Percentiles rank a stretch among this genome's conserved stretches.
Conservation (phyloP, 2,888 invertebrate genomes). For the Drepanosiphum platanoidis region DNA sequence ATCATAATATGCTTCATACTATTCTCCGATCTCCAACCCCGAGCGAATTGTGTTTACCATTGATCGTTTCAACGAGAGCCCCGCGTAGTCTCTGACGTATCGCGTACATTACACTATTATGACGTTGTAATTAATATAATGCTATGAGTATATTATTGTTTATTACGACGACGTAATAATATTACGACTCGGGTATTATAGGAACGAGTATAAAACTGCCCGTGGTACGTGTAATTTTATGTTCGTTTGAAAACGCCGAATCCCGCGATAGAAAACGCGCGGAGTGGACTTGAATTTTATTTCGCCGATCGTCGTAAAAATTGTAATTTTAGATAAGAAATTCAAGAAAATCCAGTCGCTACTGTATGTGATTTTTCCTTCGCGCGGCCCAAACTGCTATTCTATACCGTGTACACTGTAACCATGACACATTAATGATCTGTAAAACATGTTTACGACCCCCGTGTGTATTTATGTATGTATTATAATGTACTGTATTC, state of each 20-base stretch:
- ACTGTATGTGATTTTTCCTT: slow-evolving; percentile 28
- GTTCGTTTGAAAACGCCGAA: not conserved
- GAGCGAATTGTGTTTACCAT: too few species aligned
- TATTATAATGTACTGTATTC: slow-evolving; percentile 6
- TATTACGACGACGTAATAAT: too few species aligned
- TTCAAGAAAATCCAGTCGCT: slow-evolving; percentile 38
- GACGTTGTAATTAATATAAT: too few species aligned
- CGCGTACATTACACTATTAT: too few species aligned
- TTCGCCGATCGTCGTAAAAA: slow-evolving; percentile 29
- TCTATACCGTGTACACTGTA: not conserved
- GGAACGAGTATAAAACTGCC: too few species aligned
- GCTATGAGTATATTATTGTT: too few species aligned
- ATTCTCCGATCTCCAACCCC: too few species aligned
- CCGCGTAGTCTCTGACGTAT: not conserved
- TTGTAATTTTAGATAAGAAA: slow-evolving; percentile 25
- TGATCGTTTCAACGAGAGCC: not conserved
- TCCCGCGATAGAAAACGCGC: not conserved
- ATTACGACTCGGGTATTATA: too few species aligned
- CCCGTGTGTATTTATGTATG: not conserved
- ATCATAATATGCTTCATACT: too few species aligned
- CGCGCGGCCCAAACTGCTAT: not conserved
- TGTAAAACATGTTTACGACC: slow-evolving; percentile 51
- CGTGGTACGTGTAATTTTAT: not conserved
- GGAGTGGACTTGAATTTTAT: slow-evolving; percentile 1
- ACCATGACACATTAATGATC: slow-evolving; percentile 47